These are phyloP conservation scores for Mycetomoellerius zeteki DNA, from an alignment of 1,140 invertebrate species.

Conservation along the genomic window DNA sequence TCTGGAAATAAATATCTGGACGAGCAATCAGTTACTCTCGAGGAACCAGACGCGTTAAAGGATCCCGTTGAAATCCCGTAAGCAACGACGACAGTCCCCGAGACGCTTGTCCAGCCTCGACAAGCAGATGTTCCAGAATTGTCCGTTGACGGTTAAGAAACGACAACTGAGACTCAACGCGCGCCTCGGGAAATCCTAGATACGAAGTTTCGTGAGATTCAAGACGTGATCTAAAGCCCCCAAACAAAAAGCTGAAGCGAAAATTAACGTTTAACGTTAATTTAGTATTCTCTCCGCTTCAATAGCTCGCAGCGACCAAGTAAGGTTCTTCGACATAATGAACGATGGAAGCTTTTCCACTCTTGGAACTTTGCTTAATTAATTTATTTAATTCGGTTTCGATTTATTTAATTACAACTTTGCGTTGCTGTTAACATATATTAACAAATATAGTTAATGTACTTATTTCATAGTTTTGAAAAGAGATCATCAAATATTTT, in stretches of 20 bases:
- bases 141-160: conserved; percentile 17
- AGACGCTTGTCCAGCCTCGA: conserved; percentile 38
- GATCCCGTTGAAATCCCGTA: conserved; percentile 30
- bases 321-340: conserved; percentile 6
- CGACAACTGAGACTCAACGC: conserved; percentile 21
- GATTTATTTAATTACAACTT: background rate
- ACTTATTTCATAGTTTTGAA: background rate
- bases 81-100: conserved; percentile 25
- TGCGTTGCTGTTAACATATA: background rate
- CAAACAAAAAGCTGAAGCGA: conserved; percentile 13
- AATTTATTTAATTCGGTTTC: conserved; percentile 1
- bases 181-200: conserved; percentile 40
- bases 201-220: background rate
- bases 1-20: conserved; percentile 43
- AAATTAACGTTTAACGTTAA: conserved; percentile 47
- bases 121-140: conserved; percentile 35
- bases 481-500: background rate
- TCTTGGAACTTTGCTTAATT: background rate
- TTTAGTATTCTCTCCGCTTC: conserved; percentile 26
- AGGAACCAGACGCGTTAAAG: conserved; percentile 22
- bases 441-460: too few species aligned
- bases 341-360: conserved; percentile 2
- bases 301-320: conserved; percentile 3
- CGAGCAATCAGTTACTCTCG: background rate
- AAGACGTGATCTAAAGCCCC: background rate